These are phyloP conservation scores for Anthopleura sola DNA, from an alignment of 64 coral and sea anemone genomes.

Conservation along the genomic window DNA sequence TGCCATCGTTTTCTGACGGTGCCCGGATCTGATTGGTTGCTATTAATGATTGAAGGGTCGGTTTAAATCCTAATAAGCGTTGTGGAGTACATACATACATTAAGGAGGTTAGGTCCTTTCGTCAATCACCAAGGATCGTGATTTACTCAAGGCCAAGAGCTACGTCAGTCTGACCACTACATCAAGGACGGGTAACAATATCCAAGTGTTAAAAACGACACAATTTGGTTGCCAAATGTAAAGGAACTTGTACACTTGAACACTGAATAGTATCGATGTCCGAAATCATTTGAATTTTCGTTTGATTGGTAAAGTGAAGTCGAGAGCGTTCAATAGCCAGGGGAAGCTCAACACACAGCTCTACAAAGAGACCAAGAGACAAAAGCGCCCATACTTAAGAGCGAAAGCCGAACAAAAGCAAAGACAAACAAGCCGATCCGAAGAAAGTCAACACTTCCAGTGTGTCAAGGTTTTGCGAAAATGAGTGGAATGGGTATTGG, in stretches of 20 bases:
- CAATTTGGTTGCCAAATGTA: neutral
- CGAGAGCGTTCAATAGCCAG: neutral
- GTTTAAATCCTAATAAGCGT: neutral
- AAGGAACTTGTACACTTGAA: neutral
- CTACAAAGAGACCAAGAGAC: no score
- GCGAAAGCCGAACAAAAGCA: neutral
- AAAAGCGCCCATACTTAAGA: neutral
- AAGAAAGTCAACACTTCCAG: neutral
- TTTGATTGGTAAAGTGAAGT: neutral
- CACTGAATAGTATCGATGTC: neutral
- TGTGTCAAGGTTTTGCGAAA: neutral
- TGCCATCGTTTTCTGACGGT: neutral
- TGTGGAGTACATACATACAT: neutral
- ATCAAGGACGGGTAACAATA: neutral
- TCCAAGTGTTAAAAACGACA: neutral
- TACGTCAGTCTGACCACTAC: neutral
- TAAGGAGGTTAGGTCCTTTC: conserved; percentile 1
- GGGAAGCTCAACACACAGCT: neutral
- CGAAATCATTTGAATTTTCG: neutral
- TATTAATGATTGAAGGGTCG: neutral
- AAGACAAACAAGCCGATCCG: neutral
- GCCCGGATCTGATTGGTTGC: neutral
- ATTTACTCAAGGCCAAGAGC: neutral
- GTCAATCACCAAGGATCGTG: conserved; percentile 21
- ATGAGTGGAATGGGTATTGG: neutral